Percentiles rank a stretch among this genome's conserved stretches.
Evolutionary conservation across 92 coral and sea anemone genomes (phyloP).

Genomic region (Virgularia gustaviana): DNA sequence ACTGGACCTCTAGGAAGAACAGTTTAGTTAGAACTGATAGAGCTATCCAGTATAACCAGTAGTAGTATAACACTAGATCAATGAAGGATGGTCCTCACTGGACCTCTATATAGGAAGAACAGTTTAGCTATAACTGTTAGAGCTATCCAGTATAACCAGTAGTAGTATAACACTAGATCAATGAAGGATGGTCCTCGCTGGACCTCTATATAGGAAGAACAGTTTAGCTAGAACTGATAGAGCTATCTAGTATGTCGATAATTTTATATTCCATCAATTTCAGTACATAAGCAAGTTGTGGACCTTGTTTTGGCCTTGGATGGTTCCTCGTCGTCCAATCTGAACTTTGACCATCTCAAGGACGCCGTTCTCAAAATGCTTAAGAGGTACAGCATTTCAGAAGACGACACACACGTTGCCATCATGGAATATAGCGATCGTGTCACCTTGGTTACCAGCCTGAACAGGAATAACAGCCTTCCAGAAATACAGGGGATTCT

Average conservation of each 20-base stretch:
- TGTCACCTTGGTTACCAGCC: constrained; percentile 50
- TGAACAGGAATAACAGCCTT: constrained; percentile 4
- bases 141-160: no score
- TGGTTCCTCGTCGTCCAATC: constrained; percentile 68
- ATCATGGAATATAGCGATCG: constrained; percentile 63
- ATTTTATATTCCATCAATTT: not conserved
- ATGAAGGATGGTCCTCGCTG: no score
- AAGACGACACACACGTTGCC: constrained; percentile 71
- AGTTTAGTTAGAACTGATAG: no score
- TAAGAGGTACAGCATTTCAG: constrained; percentile 59
- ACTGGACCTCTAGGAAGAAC: no score
- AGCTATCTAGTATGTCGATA: not conserved
- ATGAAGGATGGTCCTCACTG: no score
- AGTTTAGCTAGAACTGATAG: no score
- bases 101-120: no score
- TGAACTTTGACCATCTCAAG: constrained; percentile 60
- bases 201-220: no score
- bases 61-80: no score
- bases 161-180: no score
- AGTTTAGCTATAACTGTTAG: no score
- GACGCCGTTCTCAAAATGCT: constrained; percentile 60
- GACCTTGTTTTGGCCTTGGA: constrained; percentile 79
- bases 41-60: no score
- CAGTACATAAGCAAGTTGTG: constrained; percentile 18
- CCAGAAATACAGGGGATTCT: constrained; percentile 14